phyloP scores from a whole-genome alignment of 92 coral and sea anemone genomes.

The Umimayanthus kanabou region DNA sequence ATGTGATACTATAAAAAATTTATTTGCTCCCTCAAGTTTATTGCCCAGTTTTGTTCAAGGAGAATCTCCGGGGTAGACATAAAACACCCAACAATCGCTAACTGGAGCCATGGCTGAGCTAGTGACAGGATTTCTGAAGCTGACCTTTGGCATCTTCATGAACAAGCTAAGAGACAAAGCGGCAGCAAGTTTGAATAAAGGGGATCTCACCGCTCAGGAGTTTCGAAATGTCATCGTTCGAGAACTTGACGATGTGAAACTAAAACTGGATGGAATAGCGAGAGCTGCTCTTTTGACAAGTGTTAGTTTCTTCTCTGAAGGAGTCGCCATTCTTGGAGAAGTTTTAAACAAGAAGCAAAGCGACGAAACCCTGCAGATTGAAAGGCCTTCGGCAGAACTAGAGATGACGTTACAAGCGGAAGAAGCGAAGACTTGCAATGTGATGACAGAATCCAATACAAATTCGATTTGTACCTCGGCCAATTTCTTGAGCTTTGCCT shows the following conservation, averaged over 20 bases:
- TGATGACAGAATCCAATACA: neutral
- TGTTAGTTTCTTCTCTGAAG: slow-evolving; percentile 37
- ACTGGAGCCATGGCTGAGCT: neutral
- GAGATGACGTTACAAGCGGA: neutral
- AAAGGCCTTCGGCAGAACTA: neutral
- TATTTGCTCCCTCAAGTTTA: no score
- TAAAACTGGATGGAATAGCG: neutral
- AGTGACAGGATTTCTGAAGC: neutral
- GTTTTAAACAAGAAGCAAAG: neutral
- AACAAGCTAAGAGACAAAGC: neutral
- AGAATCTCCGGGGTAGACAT: no score
- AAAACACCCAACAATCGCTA: neutral
- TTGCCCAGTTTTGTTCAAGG: no score
- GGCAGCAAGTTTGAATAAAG: neutral
- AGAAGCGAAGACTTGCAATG: neutral
- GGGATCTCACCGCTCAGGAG: neutral
- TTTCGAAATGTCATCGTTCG: slow-evolving; percentile 2
- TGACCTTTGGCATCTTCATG: neutral
- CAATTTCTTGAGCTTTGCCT: neutral
- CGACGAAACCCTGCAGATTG: neutral
- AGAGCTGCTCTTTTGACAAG: slow-evolving; percentile 19
- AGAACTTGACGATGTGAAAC: slow-evolving; percentile 2
- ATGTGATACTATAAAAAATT: no score
- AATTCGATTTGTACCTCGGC: neutral
- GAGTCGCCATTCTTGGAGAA: slow-evolving; percentile 24